Evolutionary conservation across 2,888 invertebrate species (phyloP), one percentile per base, ranked within the genome.

Genomic region (Drosophila rubida): DNA sequence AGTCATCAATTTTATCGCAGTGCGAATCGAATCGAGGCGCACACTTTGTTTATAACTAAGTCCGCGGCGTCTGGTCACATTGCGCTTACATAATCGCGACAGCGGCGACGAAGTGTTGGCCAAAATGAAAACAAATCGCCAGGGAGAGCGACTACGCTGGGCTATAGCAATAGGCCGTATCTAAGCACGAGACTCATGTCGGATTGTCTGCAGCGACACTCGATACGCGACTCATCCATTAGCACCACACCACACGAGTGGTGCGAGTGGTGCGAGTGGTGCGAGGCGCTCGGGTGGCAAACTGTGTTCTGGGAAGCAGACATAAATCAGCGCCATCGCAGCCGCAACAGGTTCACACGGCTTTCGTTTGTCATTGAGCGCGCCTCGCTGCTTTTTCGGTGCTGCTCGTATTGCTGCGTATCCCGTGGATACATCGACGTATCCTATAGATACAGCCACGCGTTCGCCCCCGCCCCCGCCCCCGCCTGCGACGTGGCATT

Each of bases 321-420:
- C 86, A 87, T 88, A 87, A 87, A 88, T 83, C 81, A 87, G 71
- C 74, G 87, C 69, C 68, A 74, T 51, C 72, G 71, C 59, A 67
- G 58, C 80, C 61, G 88, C 87, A 88, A 88, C 87, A 89, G 89
- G 87, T 89, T 84, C 87, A 88, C 78, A 87, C 74, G 80, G 77
- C 74, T 71, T 75, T 80, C 84, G 82, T 72, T 81, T 81, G 87
- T 72, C 87, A 83, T 74, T 74, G 82, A 71, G 76, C 66, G 76
- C 74, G 82, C 75, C 66, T 82, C 88, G 83, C 55, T n/a, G 68
- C 61, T 51, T 42, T 19, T 27, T 39, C 11, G 9, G 5, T 25
- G 4, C 11, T 19, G 11, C 51, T 25, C 22, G 39, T 5, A 6
- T 30, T 14, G 22, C n/a, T n/a, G n/a, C 48, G 23, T 54, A 50